Evolutionary conservation across 1,140 invertebrate genomes (phyloP).

Genomic region (Neodiprion virginianus): DNA sequence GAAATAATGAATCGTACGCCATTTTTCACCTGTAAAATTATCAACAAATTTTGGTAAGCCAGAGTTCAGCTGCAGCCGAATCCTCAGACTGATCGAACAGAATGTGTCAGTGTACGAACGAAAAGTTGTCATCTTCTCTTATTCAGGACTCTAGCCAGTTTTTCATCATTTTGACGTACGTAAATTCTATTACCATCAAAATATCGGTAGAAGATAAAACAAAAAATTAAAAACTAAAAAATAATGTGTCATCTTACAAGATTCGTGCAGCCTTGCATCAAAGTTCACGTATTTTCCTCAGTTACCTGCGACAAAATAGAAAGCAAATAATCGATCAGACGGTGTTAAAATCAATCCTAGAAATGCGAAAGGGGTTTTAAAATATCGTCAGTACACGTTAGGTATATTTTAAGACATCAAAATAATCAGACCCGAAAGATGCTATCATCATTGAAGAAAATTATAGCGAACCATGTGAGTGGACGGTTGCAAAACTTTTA

Average conservation of each 20-base stretch:
- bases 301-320: no score
- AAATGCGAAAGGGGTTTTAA: neutral
- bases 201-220: no score
- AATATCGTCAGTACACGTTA: conserved; percentile 27
- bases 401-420: conserved; percentile 38
- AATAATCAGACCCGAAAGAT: conserved; percentile 50
- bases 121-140: conserved; percentile 48
- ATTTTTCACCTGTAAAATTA: no score
- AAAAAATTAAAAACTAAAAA: no score
- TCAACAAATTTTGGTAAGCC: no score
- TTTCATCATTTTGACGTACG: conserved; percentile 44
- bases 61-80: no score
- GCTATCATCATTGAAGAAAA: conserved; percentile 29
- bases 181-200: no score
- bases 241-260: no score
- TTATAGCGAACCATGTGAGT: neutral
- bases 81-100: no score
- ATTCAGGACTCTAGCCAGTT: conserved; percentile 58
- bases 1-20: no score
- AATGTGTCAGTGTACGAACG: conserved; percentile 41
- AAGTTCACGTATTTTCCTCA: neutral
- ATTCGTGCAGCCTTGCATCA: neutral
- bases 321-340: no score
- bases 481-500: neutral
- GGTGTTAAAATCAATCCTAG: no score